Percentiles rank a stretch among this genome's conserved stretches.
These are phyloP conservation scores for Oncorhynchus tshawytscha DNA, from an alignment of 2,113 vertebrate species.

Conservation along the genomic window DNA sequence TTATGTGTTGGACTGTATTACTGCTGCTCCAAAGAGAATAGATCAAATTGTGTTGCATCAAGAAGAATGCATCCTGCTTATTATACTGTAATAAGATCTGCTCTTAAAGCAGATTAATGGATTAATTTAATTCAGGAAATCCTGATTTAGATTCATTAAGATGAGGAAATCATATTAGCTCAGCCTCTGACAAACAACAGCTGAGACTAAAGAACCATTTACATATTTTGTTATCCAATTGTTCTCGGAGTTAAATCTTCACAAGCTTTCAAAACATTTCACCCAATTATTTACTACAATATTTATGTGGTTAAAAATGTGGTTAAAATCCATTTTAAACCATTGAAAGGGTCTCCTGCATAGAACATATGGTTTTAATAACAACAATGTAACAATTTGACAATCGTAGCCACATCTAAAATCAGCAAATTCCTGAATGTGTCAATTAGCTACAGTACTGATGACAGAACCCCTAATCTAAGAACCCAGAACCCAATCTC, in stretches of 20 bases:
- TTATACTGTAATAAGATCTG: not conserved
- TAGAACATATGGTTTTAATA: conserved; percentile 71
- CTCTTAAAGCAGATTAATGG: not conserved
- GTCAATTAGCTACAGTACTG: conserved; percentile 47
- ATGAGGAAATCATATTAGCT: not conserved
- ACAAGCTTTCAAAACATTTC: conserved; percentile 50
- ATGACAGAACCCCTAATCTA: conserved; percentile 40
- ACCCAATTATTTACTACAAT: conserved; percentile 53
- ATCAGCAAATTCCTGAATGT: conserved; percentile 56
- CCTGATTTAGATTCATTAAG: not conserved
- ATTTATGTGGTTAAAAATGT: conserved; percentile 49
- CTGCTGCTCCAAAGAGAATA: not conserved
- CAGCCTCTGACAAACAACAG: not conserved
- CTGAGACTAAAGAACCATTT: conserved; percentile 8
- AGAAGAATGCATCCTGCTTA: not conserved
- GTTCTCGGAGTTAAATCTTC: conserved; percentile 40
- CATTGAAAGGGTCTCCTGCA: conserved; percentile 34
- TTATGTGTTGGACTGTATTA: too few relatives aligned
- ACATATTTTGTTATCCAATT: conserved; percentile 32
- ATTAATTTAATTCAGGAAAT: not conserved
- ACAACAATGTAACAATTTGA: conserved; percentile 58
- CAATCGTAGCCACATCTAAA: conserved; percentile 70
- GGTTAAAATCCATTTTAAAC: conserved; percentile 25
- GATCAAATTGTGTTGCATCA: not conserved
- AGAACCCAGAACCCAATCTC: not conserved